Percentiles rank a stretch among this genome's conserved stretches.
These are phyloP conservation scores for Chiroxiphia lanceolata DNA, from an alignment of 2,797 vertebrate genomes.

Conservation along the genomic window DNA sequence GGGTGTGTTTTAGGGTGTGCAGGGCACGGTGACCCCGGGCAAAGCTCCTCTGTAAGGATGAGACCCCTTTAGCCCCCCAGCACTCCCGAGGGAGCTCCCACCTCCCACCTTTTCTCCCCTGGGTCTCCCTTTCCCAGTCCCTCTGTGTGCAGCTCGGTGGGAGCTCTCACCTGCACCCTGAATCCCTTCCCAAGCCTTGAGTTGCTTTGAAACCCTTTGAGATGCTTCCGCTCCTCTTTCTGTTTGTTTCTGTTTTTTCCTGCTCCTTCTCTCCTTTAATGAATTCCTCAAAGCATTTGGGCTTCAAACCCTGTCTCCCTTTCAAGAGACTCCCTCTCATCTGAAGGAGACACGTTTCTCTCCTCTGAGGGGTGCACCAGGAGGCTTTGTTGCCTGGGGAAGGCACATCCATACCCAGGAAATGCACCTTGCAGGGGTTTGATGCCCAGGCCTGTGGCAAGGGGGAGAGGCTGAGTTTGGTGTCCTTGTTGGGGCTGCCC, in stretches of 20 bases:
- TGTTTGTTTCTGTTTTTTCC: background rate
- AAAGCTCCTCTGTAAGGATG: fast-evolving
- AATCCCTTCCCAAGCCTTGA: background rate
- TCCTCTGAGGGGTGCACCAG: background rate
- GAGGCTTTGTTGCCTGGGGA: background rate
- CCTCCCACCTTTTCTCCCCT: background rate
- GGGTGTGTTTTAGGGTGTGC: background rate
- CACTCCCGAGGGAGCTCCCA: fast-evolving
- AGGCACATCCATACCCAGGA: background rate
- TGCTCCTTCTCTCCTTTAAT: background rate
- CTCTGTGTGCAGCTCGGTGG: background rate
- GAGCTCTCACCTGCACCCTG: background rate
- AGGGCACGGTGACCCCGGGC: background rate
- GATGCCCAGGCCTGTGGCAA: background rate
- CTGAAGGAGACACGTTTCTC: background rate
- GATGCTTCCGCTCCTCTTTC: background rate
- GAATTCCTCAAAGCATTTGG: constrained; percentile 6
- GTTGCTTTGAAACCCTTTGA: background rate
- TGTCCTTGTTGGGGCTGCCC: background rate
- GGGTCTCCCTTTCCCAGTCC: background rate
- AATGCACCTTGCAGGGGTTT: background rate
- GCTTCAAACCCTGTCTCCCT: background rate
- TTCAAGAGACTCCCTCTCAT: background rate
- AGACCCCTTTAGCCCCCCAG: background rate
- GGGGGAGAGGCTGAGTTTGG: background rate